Conservation (phyloP, 2,888 invertebrate species). For the Drosophila helvetica region DNA sequence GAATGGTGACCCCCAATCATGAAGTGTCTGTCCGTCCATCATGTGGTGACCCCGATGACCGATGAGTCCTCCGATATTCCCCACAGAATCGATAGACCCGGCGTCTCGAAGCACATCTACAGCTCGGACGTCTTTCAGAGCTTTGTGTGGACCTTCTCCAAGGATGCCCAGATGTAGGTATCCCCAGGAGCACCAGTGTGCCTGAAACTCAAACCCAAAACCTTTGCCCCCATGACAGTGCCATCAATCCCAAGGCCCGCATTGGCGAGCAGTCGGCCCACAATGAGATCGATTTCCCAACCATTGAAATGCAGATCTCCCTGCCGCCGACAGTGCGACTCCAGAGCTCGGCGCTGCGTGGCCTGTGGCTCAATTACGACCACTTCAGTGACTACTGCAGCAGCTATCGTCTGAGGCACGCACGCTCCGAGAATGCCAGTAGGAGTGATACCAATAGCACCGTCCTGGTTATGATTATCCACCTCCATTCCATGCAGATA, state of each 20-base stretch:
- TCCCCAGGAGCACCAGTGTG: not conserved
- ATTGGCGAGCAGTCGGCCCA: constrained; percentile 81
- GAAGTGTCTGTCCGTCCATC: too few relatives aligned
- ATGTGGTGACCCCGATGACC: too few relatives aligned
- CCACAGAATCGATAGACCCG: constrained; percentile 79
- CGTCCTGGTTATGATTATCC: not conserved
- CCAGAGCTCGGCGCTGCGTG: constrained; percentile 84
- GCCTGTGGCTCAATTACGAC: constrained; percentile 85
- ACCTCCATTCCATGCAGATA: constrained; percentile 57
- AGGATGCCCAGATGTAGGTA: constrained; percentile 81
- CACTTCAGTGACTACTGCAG: constrained; percentile 85
- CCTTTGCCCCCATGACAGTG: constrained; percentile 39
- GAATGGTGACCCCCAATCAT: too few relatives aligned
- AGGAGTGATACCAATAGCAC: constrained; percentile 8
- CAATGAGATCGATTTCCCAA: constrained; percentile 84
- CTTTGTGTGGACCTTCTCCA: constrained; percentile 82
- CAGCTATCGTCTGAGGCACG: constrained; percentile 75
- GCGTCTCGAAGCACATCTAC: constrained; percentile 81
- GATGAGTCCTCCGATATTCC: too few relatives aligned
- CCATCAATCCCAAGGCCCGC: constrained; percentile 77
- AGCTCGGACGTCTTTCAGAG: constrained; percentile 82
- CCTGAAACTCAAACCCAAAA: not conserved
- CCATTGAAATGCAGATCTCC: constrained; percentile 83
- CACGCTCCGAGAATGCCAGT: constrained; percentile 74
- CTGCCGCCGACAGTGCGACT: constrained; percentile 84